Percentiles rank a stretch among this genome's conserved stretches.
Evolutionary conservation across 1,140 invertebrate genomes (phyloP).

Genomic region (Ceratitis capitata): DNA sequence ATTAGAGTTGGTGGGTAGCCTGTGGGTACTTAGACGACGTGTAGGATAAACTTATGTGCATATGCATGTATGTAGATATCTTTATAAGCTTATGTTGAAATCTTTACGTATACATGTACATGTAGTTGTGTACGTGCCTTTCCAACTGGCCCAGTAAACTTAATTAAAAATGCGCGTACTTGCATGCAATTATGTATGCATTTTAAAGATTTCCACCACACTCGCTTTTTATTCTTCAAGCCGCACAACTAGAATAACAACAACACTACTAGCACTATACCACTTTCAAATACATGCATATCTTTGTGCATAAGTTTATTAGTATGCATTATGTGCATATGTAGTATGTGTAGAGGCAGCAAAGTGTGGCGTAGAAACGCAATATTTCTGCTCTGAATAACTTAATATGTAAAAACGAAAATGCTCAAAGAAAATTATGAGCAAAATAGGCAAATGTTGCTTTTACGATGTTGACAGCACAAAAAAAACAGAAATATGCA

Average conservation of each 20-base stretch:
- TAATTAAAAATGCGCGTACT: constrained; percentile 33
- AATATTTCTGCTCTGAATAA: constrained; percentile 14
- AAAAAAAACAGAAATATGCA: not conserved
- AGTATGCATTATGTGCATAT: too few relatives aligned
- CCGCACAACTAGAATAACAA: not conserved
- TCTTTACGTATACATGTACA: not conserved
- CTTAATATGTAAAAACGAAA: constrained; percentile 27
- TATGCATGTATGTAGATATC: too few relatives aligned
- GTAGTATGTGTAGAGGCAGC: not conserved
- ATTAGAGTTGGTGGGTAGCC: not conserved
- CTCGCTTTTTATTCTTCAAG: not conserved
- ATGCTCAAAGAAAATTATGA: constrained; percentile 32
- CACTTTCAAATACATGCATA: not conserved
- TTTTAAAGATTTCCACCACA: constrained; percentile 32
- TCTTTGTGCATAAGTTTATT: not conserved
- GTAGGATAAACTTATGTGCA: too few relatives aligned
- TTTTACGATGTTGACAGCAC: constrained; percentile 5
- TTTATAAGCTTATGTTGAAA: not conserved
- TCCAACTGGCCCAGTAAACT: constrained; percentile 37
- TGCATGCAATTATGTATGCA: constrained; percentile 33
- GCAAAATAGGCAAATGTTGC: constrained; percentile 28
- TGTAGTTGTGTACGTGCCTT: not conserved
- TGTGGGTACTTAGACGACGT: not conserved
- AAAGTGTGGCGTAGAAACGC: not conserved
- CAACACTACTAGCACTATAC: not conserved